phyloP scores from a whole-genome alignment of 2,888 invertebrate genomes.

The Dryobotodes eremita region DNA sequence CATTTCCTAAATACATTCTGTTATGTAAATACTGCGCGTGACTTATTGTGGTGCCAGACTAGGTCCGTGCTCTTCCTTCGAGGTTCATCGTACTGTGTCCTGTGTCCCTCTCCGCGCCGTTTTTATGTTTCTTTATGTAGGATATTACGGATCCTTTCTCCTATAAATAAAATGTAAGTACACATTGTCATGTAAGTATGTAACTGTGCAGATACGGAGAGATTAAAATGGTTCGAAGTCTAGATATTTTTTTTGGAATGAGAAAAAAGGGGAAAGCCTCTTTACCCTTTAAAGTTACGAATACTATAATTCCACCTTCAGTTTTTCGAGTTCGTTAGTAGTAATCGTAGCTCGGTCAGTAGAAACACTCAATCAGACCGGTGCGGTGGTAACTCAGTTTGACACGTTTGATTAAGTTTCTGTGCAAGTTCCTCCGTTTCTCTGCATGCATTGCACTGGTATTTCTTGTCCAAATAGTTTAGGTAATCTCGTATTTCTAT shows the following conservation, averaged over 20 bases:
- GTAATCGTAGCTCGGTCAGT: constrained; percentile 38
- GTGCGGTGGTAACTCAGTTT: constrained; percentile 12
- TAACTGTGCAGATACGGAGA: constrained; percentile 10
- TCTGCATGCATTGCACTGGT: constrained; percentile 28
- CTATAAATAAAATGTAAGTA: constrained; percentile 46
- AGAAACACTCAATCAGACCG: constrained; percentile 52
- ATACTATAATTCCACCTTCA: not conserved
- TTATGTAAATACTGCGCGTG: constrained; percentile 73
- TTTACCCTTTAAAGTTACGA: not conserved
- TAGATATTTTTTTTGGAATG: too few relatives aligned
- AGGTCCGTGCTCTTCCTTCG: constrained; percentile 57
- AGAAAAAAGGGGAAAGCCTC: not conserved
- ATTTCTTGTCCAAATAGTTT: constrained; percentile 5
- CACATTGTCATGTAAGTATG: constrained; percentile 22
- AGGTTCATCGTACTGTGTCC: constrained; percentile 52
- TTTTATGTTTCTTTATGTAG: constrained; percentile 74
- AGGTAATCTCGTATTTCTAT: not conserved
- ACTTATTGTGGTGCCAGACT: constrained; percentile 74
- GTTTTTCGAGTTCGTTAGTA: constrained; percentile 29
- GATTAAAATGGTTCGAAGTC: not conserved
- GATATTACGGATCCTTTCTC: constrained; percentile 63
- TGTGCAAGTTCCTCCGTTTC: constrained; percentile 27
- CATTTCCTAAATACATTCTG: constrained; percentile 78
- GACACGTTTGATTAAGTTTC: constrained; percentile 50
- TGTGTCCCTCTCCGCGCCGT: constrained; percentile 59